phyloP scores from a whole-genome alignment of 2,888 invertebrate genomes.

The Euspilapteryx auroguttella region DNA sequence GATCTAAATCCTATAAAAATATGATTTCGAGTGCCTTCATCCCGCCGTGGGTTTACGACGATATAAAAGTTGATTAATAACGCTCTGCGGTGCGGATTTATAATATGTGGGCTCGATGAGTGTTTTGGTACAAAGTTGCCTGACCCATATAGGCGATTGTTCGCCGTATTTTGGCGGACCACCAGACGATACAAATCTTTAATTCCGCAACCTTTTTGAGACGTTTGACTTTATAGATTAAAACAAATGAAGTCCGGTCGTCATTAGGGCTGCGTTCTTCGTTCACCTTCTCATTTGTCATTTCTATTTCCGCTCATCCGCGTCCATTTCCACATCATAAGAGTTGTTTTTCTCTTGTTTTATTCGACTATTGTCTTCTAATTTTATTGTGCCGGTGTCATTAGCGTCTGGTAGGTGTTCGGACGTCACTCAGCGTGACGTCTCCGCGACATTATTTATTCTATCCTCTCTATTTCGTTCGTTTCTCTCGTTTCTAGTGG shows the following conservation, averaged over 20 bases:
- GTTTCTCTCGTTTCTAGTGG: constrained; percentile 11
- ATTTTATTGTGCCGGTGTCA: constrained; percentile 3
- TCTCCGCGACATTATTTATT: constrained; percentile 1
- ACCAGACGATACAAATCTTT: constrained; percentile 37
- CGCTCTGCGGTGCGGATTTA: constrained; percentile 17
- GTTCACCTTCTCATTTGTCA: no score
- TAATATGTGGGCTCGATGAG: constrained; percentile 16
- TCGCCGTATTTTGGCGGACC: constrained; percentile 37
- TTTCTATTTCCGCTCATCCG: no score
- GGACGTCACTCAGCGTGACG: constrained; percentile 6
- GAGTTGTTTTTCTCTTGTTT: no score
- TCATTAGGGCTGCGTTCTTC: no score
- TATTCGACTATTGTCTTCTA: constrained; percentile 4
- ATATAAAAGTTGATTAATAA: constrained; percentile 55
- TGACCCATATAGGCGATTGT: constrained; percentile 36
- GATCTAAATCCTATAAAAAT: constrained; percentile 58
- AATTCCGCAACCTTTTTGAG: no score
- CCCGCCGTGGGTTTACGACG: constrained; percentile 48
- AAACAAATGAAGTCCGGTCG: no score
- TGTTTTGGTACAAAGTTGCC: constrained; percentile 40
- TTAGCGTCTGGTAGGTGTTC: constrained; percentile 4
- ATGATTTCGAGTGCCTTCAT: constrained; percentile 51
- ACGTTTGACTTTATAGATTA: no score
- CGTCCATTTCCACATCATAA: no score
- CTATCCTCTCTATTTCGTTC: constrained; percentile 9